A percentile compares a stretch with the other conserved stretches of the same genome.
phyloP scores from a whole-genome alignment of 2,113 vertebrate species.

The Arothron firmamentum region DNA sequence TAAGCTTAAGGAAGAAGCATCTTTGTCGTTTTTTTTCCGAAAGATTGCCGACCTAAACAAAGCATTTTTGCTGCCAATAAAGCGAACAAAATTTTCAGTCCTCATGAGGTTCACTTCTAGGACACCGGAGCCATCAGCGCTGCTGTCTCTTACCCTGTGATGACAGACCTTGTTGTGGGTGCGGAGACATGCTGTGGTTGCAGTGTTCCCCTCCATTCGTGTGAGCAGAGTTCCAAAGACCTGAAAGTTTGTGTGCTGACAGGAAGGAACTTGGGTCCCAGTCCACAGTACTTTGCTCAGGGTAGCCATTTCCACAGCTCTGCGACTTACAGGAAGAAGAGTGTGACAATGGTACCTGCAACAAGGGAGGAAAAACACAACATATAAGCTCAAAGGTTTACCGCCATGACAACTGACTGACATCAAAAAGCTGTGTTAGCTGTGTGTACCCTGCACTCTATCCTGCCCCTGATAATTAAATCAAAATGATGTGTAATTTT shows the following conservation, averaged over 20 bases:
- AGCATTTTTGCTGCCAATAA: too few relatives aligned
- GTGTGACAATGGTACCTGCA: constrained; percentile 84
- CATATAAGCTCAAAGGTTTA: background rate
- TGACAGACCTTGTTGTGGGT: constrained; percentile 83
- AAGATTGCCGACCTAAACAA: too few relatives aligned
- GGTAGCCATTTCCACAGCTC: constrained; percentile 80
- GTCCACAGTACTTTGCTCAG: constrained; percentile 90
- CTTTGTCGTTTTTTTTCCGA: background rate
- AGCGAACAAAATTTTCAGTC: too few relatives aligned
- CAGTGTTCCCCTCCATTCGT: constrained; percentile 83
- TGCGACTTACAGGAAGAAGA: constrained; percentile 89
- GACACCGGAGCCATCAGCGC: too few relatives aligned
- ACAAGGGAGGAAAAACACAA: constrained; percentile 1
- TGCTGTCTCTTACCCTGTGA: constrained; percentile 4
- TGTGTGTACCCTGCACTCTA: too few relatives aligned
- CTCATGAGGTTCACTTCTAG: too few relatives aligned
- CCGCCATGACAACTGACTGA: background rate
- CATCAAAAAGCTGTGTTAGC: background rate
- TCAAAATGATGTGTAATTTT: background rate
- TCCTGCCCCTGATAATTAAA: background rate
- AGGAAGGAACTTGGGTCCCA: constrained; percentile 99
- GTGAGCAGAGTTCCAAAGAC: constrained; percentile 96
- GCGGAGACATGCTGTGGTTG: constrained; percentile 78
- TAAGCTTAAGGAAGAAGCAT: background rate
- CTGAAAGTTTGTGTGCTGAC: constrained; percentile 96